These are phyloP conservation scores for Deroptyus accipitrinus DNA, from an alignment of 2,113 vertebrate species.

Conservation along the genomic window DNA sequence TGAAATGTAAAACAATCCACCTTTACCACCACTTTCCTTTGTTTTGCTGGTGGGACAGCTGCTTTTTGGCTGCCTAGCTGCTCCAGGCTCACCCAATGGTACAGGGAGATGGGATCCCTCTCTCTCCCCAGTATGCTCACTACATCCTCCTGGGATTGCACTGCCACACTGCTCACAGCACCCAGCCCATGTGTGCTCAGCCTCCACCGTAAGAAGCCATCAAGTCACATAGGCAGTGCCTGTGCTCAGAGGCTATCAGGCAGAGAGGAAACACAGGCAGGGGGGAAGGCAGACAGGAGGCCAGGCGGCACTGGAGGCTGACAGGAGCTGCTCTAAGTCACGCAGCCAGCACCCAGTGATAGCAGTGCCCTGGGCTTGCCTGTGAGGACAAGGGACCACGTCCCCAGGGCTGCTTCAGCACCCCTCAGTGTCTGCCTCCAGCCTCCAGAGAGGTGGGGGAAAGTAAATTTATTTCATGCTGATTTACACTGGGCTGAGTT, in stretches of 20 bases:
- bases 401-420: neutral
- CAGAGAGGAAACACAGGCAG: neutral
- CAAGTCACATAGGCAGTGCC: neutral
- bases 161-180: neutral
- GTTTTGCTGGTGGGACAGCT: neutral
- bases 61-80: neutral
- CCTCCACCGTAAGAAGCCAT: neutral
- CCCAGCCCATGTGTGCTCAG: neutral
- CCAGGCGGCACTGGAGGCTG: neutral
- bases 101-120: neutral
- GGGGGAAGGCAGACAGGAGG: neutral
- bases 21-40: neutral
- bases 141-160: rapidly evolving
- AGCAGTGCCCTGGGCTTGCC: neutral
- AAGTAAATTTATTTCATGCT: neutral
- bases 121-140: neutral
- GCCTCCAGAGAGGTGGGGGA: neutral
- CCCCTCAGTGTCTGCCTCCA: neutral
- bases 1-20: neutral
- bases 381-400: rapidly evolving
- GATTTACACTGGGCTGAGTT: neutral
- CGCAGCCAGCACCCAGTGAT: neutral
- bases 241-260: neutral
- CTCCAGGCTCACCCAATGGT: neutral
- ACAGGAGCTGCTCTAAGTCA: neutral